phyloP scores from a whole-genome alignment of 2,888 invertebrate species.

The Schizotus pectinicornis region DNA sequence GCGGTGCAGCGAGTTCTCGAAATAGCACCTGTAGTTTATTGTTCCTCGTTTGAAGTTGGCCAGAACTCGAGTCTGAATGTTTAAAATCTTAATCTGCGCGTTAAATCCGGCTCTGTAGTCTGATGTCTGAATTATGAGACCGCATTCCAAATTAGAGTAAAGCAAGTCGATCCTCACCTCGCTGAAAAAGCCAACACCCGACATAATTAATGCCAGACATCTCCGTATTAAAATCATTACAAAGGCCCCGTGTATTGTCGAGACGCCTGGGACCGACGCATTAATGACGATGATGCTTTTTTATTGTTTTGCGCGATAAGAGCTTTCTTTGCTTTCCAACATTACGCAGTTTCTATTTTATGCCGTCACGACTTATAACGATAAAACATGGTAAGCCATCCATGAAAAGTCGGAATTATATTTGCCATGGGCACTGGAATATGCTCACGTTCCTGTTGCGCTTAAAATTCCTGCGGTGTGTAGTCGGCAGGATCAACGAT shows the following conservation, averaged over 20 bases:
- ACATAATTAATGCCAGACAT: slow-evolving; percentile 38
- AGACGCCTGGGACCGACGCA: neutral
- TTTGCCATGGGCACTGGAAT: slow-evolving; percentile 35
- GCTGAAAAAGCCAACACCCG: slow-evolving; percentile 34
- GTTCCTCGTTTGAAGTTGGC: neutral
- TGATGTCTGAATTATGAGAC: slow-evolving; percentile 35
- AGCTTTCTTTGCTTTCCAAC: slow-evolving; percentile 25
- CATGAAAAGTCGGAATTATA: slow-evolving; percentile 44
- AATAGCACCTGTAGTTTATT: neutral
- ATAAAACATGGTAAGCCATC: slow-evolving; percentile 35
- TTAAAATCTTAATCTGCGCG: neutral
- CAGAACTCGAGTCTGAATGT: neutral
- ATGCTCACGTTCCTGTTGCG: neutral
- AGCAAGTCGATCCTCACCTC: slow-evolving; percentile 39
- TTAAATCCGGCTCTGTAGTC: slow-evolving; percentile 22
- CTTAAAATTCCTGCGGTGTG: slow-evolving; percentile 2
- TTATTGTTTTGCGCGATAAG: slow-evolving; percentile 12
- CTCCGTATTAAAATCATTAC: slow-evolving; percentile 28
- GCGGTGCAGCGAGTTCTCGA: neutral
- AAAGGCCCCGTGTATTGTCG: neutral
- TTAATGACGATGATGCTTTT: slow-evolving; percentile 1
- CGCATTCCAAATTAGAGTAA: slow-evolving; percentile 42
- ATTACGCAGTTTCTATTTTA: slow-evolving; percentile 30
- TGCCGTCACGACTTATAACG: slow-evolving; percentile 38
- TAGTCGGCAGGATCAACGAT: neutral